These are phyloP conservation scores for Psittacula echo DNA, from an alignment of 2,797 vertebrate genomes.

Conservation along the genomic window DNA sequence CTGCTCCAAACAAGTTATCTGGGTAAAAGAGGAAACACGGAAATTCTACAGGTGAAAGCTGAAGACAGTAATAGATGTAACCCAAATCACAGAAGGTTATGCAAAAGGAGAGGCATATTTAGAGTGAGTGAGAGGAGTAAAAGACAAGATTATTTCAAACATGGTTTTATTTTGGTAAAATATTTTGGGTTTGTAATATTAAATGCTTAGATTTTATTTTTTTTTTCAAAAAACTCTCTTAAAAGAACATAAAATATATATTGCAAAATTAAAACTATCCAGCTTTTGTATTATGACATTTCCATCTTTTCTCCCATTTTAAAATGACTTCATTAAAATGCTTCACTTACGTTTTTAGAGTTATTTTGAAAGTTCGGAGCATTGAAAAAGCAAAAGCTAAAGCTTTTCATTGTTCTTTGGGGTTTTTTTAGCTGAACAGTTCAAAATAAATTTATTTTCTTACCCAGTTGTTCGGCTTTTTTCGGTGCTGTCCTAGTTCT, in stretches of 20 bases:
- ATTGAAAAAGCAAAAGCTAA: not conserved
- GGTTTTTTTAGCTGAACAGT: not conserved
- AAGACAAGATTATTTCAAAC: not conserved
- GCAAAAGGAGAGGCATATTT: not conserved
- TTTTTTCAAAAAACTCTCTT: not conserved
- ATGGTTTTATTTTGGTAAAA: not conserved
- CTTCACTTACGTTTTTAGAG: not conserved
- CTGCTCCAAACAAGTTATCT: not conserved
- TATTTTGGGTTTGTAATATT: not conserved
- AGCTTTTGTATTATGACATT: not conserved
- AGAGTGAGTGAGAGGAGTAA: not conserved
- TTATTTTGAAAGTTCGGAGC: not conserved
- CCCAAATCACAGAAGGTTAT: not conserved
- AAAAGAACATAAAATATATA: not conserved
- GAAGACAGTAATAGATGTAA: not conserved
- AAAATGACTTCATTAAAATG: not conserved
- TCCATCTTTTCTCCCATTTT: not conserved
- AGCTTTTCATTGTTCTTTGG: not conserved
- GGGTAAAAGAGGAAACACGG: not conserved
- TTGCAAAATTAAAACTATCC: not conserved
- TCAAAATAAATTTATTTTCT: not conserved
- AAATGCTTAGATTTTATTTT: not conserved
- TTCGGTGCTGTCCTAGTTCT: not conserved
- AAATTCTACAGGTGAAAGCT: not conserved
- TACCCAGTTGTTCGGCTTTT: fast-evolving